Base-by-base conservation (phyloP, 2,888 invertebrate species). In the Cetonia aurata region DNA sequence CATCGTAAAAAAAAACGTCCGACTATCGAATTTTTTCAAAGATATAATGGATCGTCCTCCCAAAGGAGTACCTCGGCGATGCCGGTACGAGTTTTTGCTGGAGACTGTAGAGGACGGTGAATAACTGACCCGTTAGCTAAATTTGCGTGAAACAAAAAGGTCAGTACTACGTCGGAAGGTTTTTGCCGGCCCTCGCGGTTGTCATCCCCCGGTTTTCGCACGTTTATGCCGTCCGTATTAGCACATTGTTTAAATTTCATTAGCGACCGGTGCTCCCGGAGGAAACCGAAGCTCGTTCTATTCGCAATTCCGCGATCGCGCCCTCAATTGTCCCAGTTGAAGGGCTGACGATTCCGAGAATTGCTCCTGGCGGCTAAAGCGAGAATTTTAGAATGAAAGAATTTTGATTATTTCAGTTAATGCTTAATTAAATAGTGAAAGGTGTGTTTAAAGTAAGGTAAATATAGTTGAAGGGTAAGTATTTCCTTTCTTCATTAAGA, bases 161-260 rank as follows among this genome's bases (percentile, higher is more conserved):
- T 50, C 62, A 50, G 62, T 50, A 62, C 50, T 62, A 50, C 33
- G 10, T 37, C 62, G 50, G 62, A 65, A 65, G 62, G 62, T 65
- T 65, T 65, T 65, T 65, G 52, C 50, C 46, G 37, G 37, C 25
- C 33, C 10, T 17, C 50, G 17, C 42, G 17, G 8, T 37, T 37
- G 41, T 50, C 62, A 8, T 37, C 37, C 37, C 25, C 12, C 19
- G 19, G 12, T 17, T 19, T 48, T 13, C 25, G 31, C 46, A 31
- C 62, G 62, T 65, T 65, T 65, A 65, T 52, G 50, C 50, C 37
- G 37, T 48, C 15, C 62, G 50, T 65, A 65, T 65, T 65, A 65
- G 52, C 62, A 65, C 62, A 65, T 65, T 65, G 62, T 65, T 65
- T 65, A 65, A 65, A 65, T 65, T 65, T 65, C 62, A 65, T 65